These are phyloP conservation scores for Myiopsitta monachus DNA, from an alignment of 2,113 vertebrate species.

Conservation along the genomic window DNA sequence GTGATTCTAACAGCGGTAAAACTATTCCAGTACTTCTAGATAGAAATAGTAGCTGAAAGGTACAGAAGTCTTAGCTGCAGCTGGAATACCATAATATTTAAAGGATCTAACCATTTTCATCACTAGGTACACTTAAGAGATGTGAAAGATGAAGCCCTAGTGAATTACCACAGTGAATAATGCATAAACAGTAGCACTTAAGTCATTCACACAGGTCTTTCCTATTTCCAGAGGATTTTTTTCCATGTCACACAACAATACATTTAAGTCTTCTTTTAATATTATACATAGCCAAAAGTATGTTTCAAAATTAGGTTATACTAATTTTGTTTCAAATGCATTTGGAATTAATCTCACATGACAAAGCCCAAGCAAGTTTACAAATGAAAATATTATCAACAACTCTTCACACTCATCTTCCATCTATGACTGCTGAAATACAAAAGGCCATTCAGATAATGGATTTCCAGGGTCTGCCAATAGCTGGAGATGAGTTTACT, in stretches of 20 bases:
- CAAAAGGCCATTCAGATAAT: background rate
- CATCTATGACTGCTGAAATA: background rate
- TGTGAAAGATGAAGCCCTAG: background rate
- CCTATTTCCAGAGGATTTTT: background rate
- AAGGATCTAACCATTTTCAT: background rate
- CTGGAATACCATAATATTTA: background rate
- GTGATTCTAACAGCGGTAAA: background rate
- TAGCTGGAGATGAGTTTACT: background rate
- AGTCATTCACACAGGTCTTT: background rate
- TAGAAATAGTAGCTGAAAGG: background rate
- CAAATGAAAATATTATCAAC: background rate
- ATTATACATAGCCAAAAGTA: background rate
- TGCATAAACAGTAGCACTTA: background rate
- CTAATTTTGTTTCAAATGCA: background rate
- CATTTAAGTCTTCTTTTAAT: background rate
- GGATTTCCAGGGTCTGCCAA: background rate
- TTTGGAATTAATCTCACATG: background rate
- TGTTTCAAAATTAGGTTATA: background rate
- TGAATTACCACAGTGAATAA: background rate
- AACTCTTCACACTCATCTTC: background rate
- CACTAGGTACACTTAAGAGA: background rate
- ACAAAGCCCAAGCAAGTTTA: background rate
- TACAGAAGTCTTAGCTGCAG: background rate
- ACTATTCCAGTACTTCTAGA: background rate
- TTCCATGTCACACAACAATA: background rate